phyloP scores from a whole-genome alignment of 1,140 invertebrate genomes.

The Probaryconus sp. region DNA sequence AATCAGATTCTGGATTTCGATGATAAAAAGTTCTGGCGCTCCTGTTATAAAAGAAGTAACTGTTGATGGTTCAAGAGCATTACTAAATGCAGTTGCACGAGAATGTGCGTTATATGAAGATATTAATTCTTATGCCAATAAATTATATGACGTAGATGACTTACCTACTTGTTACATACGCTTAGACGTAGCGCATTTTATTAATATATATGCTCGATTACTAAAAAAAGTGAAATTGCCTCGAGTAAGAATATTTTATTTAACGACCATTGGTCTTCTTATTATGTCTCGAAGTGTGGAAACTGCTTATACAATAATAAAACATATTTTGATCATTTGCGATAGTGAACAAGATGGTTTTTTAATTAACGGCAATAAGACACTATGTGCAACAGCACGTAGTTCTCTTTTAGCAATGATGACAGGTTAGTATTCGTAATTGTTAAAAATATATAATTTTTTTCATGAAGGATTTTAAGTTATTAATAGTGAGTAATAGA shows the following conservation, averaged over 20 bases:
- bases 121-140: neutral
- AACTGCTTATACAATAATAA: neutral
- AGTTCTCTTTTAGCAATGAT: too few relatives aligned
- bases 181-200: too few relatives aligned
- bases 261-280: neutral
- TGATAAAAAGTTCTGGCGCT: neutral
- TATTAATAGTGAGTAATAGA: too few relatives aligned
- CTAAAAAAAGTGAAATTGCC: neutral
- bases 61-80: neutral
- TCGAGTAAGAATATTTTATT: neutral
- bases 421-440: too few relatives aligned
- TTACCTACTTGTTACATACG: neutral
- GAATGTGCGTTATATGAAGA: neutral
- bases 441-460: too few relatives aligned
- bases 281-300: neutral
- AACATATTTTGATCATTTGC: neutral
- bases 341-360: neutral
- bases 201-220: too few relatives aligned
- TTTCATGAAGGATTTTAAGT: too few relatives aligned
- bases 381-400: too few relatives aligned
- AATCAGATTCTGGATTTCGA: neutral
- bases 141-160: neutral
- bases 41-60: neutral
- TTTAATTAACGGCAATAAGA: too few relatives aligned
- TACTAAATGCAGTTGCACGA: neutral